These are phyloP conservation scores for Clangula hyemalis DNA, from an alignment of 2,797 vertebrate species.

Conservation along the genomic window DNA sequence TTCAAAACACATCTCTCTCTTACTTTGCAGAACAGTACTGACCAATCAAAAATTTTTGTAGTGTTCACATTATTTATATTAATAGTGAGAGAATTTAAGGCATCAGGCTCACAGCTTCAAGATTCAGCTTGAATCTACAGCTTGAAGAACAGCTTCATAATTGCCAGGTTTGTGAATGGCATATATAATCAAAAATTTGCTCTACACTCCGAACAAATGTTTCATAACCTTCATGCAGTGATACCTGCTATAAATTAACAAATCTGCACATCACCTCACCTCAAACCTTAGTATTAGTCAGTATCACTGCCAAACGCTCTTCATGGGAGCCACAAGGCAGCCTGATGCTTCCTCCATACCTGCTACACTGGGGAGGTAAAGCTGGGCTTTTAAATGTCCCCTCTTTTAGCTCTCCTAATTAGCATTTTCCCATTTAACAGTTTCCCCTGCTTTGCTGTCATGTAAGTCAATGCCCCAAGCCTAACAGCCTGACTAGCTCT, in stretches of 20 bases:
- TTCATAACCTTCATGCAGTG: background rate
- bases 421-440: background rate
- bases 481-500: background rate
- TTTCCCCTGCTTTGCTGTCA: background rate
- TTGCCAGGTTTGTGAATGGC: background rate
- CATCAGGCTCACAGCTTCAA: background rate
- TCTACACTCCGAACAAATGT: background rate
- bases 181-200: background rate
- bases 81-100: background rate
- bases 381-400: background rate
- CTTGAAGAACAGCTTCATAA: background rate
- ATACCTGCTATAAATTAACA: background rate
- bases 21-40: background rate
- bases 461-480: background rate
- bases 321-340: accelerated
- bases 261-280: background rate
- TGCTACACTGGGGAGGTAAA: background rate
- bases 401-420: background rate
- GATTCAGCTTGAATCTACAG: background rate
- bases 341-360: background rate
- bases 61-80: background rate
- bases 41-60: background rate
- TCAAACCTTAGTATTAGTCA: accelerated
- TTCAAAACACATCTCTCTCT: background rate
- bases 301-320: background rate